Evolutionary conservation across 2,888 invertebrate species (phyloP).

Genomic region (Cybosia mesomella): DNA sequence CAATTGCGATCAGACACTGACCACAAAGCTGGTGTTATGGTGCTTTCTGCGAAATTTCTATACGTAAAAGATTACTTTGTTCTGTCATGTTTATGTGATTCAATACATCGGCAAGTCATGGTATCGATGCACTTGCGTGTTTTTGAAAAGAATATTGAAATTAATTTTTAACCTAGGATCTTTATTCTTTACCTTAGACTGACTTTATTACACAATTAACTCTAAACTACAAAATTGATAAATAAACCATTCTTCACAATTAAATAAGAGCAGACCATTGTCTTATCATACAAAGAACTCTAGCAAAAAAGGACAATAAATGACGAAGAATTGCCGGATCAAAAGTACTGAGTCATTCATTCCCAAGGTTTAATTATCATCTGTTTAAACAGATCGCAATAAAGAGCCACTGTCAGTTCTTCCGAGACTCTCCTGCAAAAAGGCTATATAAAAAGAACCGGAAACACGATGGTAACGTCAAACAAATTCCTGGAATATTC

Average conservation of each 20-base stretch:
- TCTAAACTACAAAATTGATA: constrained; percentile 76
- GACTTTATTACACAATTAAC: constrained; percentile 60
- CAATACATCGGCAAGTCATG: no score
- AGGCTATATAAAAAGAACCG: constrained; percentile 62
- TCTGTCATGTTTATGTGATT: no score
- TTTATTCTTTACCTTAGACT: constrained; percentile 34
- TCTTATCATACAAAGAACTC: constrained; percentile 74
- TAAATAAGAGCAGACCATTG: constrained; percentile 77
- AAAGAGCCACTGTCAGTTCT: constrained; percentile 67
- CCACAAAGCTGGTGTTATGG: no score
- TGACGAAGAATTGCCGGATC: constrained; percentile 70
- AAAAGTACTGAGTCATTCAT: constrained; percentile 79
- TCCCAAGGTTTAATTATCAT: constrained; percentile 81
- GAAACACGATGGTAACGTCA: constrained; percentile 68
- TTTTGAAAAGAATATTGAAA: constrained; percentile 59
- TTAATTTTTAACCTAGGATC: constrained; percentile 53
- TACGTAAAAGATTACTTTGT: no score
- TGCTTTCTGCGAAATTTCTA: no score
- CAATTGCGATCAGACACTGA: no score
- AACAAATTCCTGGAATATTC: constrained; percentile 72
- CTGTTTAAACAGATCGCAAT: constrained; percentile 84
- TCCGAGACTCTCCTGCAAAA: constrained; percentile 63
- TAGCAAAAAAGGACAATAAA: constrained; percentile 68
- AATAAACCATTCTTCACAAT: constrained; percentile 78
- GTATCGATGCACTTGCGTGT: no score